phyloP scores from a whole-genome alignment of 2,888 invertebrate genomes.

The Platycheirus rosarum region DNA sequence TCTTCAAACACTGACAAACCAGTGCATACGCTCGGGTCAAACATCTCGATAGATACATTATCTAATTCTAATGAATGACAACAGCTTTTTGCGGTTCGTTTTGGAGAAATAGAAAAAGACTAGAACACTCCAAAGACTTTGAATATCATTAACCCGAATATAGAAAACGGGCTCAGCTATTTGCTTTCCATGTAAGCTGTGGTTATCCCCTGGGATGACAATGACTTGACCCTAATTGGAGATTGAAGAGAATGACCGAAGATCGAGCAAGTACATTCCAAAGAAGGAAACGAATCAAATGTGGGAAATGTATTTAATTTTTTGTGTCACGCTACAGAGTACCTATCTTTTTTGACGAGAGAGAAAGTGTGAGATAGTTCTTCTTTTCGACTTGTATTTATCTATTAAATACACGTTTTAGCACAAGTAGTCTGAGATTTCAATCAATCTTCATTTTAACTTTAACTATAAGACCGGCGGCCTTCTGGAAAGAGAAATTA shows the following conservation, averaged over 20 bases:
- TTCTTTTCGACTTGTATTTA: neutral
- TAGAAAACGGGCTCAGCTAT: neutral
- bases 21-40: neutral
- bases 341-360: neutral
- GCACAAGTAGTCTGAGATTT: too few relatives aligned
- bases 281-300: neutral
- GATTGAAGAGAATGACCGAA: neutral
- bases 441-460: too few relatives aligned
- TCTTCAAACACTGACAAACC: neutral
- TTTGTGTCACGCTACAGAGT: neutral
- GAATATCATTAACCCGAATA: conserved; percentile 19
- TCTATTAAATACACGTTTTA: too few relatives aligned
- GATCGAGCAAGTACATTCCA: neutral
- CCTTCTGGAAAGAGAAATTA: too few relatives aligned
- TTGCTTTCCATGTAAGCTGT: neutral
- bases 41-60: neutral
- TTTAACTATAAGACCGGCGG: too few relatives aligned
- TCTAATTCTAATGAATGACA: neutral
- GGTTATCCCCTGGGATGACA: neutral
- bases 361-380: neutral
- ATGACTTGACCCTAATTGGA: neutral
- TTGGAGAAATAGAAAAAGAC: neutral
- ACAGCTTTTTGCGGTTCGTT: neutral
- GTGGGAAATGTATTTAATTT: neutral
- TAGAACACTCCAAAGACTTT: neutral